Evolutionary conservation across 2,797 vertebrate species (phyloP).

Genomic region (Hippoglossus hippoglossus): DNA sequence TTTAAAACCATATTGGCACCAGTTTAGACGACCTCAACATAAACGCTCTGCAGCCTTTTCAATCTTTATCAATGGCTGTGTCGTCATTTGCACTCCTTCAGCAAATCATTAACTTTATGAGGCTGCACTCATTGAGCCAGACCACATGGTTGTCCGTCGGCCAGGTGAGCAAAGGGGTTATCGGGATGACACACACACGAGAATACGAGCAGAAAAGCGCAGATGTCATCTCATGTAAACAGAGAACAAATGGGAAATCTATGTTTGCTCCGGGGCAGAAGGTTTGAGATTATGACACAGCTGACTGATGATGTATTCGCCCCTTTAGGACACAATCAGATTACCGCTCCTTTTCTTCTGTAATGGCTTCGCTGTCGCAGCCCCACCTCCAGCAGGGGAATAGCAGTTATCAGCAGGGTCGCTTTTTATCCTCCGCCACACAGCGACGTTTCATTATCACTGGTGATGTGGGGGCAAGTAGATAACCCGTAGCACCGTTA

Average conservation of each 20-base stretch:
- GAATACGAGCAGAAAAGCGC: slow-evolving; percentile 14
- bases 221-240: slow-evolving; percentile 38
- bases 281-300: slow-evolving; percentile 44
- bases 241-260: slow-evolving; percentile 29
- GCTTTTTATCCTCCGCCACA: slow-evolving; percentile 60
- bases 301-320: slow-evolving; percentile 59
- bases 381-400: slow-evolving; percentile 38
- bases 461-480: slow-evolving; percentile 44
- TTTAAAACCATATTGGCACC: slow-evolving; percentile 9
- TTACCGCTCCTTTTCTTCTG: slow-evolving; percentile 62
- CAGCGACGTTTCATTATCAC: slow-evolving; percentile 62
- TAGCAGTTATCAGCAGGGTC: slow-evolving; percentile 50
- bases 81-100: slow-evolving; percentile 32
- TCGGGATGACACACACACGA: slow-evolving; percentile 24
- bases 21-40: slow-evolving; percentile 8
- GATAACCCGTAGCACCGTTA: slow-evolving; percentile 25
- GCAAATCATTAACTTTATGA: slow-evolving; percentile 18
- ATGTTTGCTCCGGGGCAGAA: slow-evolving; percentile 35
- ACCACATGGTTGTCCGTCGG: slow-evolving; percentile 2
- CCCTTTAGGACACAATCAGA: slow-evolving; percentile 67
- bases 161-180: slow-evolving; percentile 25
- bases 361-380: slow-evolving; percentile 58
- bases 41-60: slow-evolving; percentile 10
- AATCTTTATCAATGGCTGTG: slow-evolving; percentile 21
- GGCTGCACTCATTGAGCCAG: slow-evolving; percentile 1